Percentiles rank a stretch among this genome's conserved stretches.
Evolutionary conservation across 2,797 vertebrate species (phyloP).

Genomic region (Linurgus olivaceus): DNA sequence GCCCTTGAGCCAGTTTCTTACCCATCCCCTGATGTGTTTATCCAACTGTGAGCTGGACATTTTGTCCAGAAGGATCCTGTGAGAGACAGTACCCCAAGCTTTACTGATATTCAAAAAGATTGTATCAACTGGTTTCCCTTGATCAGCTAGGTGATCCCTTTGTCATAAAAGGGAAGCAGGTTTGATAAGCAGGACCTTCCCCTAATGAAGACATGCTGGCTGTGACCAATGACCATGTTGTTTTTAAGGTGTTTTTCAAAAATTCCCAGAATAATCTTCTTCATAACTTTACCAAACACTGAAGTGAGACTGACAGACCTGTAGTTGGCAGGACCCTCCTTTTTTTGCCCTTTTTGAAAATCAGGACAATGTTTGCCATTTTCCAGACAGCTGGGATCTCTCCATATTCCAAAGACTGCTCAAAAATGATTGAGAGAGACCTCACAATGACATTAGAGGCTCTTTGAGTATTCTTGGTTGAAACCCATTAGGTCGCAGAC

Average conservation of each 20-base stretch:
- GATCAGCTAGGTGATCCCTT: not conserved
- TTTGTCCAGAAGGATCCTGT: not conserved
- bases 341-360: not conserved
- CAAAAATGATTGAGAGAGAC: not conserved
- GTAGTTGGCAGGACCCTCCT: not conserved
- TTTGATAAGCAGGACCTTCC: not conserved
- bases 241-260: not conserved
- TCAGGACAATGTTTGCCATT: not conserved
- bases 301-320: not conserved
- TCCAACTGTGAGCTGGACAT: not conserved
- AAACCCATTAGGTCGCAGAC: not conserved
- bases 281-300: not conserved
- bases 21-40: not conserved
- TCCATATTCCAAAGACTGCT: not conserved
- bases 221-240: not conserved
- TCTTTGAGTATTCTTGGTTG: not conserved
- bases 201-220: not conserved
- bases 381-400: not conserved
- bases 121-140: not conserved
- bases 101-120: not conserved
- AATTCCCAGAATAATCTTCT: not conserved
- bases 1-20: accelerated
- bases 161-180: not conserved
- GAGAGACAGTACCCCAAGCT: not conserved
- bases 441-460: not conserved